Base-by-base conservation (phyloP, 2,797 vertebrate species). In the Acanthiza pusilla region DNA sequence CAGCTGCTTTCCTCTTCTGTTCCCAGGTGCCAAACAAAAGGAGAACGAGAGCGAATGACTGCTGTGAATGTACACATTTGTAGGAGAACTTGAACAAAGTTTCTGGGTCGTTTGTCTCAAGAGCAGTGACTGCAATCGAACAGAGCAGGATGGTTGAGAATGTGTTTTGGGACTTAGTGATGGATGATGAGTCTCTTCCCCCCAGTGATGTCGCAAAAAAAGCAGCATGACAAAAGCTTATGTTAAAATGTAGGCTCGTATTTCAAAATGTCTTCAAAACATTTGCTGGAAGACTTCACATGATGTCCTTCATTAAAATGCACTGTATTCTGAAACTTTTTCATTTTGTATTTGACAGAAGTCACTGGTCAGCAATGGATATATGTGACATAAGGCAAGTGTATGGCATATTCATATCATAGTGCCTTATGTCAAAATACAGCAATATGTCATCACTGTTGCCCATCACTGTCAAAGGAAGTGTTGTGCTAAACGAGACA, bases 41-140 rank as follows among this genome's bases (percentile, higher is more conserved):
- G 98, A 98, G 95, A 95, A 97, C 1, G 98, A 98, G 94, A 94
- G 97, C 0, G 98, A 98, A 96, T 98, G 98, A 99, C 92, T 55
- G 50, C 93, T 30, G 68, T 79, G 95, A 94, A 89, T 58, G 86
- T 75, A 45, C 20, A 10, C 71, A 29, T 94, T 95, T 91, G 58
- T 62, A 89, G 96, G 94, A 97, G 96, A 97, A 97, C 96, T 93
- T 96, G 96, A 97, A 95, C 96, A 95, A 95, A 94, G 96, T 93
- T 96, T 94, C 97, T 89, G 94, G 96, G 97, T 97, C 97, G 78
- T 96, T 97, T 97, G 98, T 97, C 97, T 98, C 93, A 62, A 91
- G 95, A 97, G 96, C 95, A 93, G 95, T 75, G 97, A 97, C 96
- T 92, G 87, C 94, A 89, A 34, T 67, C 79, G 96, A 96, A 94